Evolutionary conservation across 2,888 invertebrate genomes (phyloP), one percentile per base, ranked within the genome.

Genomic region (Agrotis exclamationis): DNA sequence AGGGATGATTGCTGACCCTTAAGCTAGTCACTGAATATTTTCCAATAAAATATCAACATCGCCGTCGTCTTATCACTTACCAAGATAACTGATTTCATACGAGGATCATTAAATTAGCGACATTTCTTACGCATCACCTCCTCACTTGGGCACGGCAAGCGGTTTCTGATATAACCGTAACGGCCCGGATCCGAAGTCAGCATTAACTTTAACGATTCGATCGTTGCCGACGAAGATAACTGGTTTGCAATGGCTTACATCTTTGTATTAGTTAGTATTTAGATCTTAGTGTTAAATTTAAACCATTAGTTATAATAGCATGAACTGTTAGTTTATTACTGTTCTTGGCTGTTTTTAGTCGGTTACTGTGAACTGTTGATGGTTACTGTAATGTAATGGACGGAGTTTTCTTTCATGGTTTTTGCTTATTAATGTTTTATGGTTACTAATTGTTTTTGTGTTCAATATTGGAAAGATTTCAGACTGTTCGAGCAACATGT

Each of bases 201-300:
- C 88, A 88, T 91, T 89, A 88, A 83, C 85, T 88, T 85, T 88
- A 89, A 89, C 86, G 89, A 89, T 82, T 79, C 83, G 84, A 87
- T 86, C 85, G 83, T 83, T 65, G 83, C 79, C 74, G 80, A 56
- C 83, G 63, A 56, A 83, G 79, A 79, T 79, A 79, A 79, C 79
- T 79, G 67, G 67, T 68, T 54, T 24, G 33, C 63, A 67, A 64
- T 79, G 83, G 63, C 66, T 79, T 70, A 66, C 50, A 39, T 82
- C 44, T 68, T 59, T 48, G 56, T 69, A 53, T 79, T 74, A 63
- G 63, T 73, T 59, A 28, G 74, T 69, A 56, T 77, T 70, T 77
- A 64, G 64, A 50, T 50, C 45, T 63, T 48, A n/a, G 56, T 54
- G 60, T 20, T 56, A 20, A 20, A 58, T 51, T 58, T 72, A 79